Evolutionary conservation across 1,140 invertebrate genomes (phyloP).

Genomic region (Eubasilissa regina): DNA sequence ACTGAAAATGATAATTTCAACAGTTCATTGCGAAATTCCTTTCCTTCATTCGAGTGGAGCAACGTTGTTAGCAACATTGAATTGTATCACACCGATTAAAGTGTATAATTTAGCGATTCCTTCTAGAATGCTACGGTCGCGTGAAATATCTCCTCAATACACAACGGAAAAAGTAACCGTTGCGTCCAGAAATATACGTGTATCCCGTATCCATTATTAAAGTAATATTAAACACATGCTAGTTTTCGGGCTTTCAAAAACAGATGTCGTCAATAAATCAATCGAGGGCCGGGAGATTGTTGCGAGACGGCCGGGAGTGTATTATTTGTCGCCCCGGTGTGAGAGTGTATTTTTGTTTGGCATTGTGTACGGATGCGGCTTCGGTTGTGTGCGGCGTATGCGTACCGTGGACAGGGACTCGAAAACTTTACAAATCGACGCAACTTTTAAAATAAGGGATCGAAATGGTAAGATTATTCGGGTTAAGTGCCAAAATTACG

Average conservation of each 20-base stretch:
- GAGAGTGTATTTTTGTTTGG: slow-evolving; percentile 47
- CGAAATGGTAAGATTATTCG: too few species aligned
- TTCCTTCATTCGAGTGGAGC: not conserved
- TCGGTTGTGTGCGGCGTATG: too few species aligned
- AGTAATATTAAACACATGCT: slow-evolving; percentile 62
- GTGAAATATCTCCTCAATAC: slow-evolving; percentile 47
- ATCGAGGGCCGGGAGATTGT: slow-evolving; percentile 59
- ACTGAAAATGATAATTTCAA: not conserved
- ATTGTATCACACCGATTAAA: slow-evolving; percentile 8
- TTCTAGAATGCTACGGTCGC: slow-evolving; percentile 32
- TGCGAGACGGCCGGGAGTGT: slow-evolving; percentile 50
- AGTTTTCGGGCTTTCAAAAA: slow-evolving; percentile 61
- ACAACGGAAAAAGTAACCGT: slow-evolving; percentile 44
- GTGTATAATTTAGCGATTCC: slow-evolving; percentile 2
- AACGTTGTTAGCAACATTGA: not conserved
- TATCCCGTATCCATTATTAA: slow-evolving; percentile 60
- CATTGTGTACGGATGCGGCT: slow-evolving; percentile 20
- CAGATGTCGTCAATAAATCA: slow-evolving; percentile 62
- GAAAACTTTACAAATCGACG: too few species aligned
- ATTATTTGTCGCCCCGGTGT: slow-evolving; percentile 46
- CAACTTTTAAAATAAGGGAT: too few species aligned
- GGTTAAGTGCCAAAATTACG: too few species aligned
- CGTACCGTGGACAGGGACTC: not conserved
- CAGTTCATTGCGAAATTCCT: slow-evolving; percentile 4
- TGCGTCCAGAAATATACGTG: slow-evolving; percentile 46